Conservation (phyloP, 1,140 invertebrate genomes). For the Amyelois transitella region DNA sequence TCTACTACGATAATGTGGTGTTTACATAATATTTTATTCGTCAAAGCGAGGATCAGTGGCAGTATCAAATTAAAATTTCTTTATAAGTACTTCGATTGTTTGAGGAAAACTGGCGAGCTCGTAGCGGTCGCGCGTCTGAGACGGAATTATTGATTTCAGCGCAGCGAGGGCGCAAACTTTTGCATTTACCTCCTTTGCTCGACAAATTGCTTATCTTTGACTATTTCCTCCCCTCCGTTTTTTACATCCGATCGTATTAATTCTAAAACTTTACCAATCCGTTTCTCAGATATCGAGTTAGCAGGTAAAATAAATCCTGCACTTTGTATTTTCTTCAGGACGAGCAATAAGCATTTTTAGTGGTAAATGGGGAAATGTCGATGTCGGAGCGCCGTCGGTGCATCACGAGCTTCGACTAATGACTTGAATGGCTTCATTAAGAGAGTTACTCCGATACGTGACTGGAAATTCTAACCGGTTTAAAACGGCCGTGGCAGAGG, state of each 20-base stretch:
- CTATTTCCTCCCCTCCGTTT: conserved; percentile 12
- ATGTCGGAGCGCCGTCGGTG: neutral
- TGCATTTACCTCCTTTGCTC: conserved; percentile 41
- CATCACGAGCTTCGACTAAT: conserved; percentile 31
- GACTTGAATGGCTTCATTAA: conserved; percentile 55
- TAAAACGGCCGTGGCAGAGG: conserved; percentile 12
- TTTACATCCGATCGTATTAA: neutral
- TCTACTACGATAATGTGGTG: neutral
- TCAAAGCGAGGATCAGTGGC: too few species aligned
- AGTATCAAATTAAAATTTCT: neutral
- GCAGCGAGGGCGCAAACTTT: conserved; percentile 47
- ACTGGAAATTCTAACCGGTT: conserved; percentile 39
- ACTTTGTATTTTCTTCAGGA: neutral
- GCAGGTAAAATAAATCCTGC: neutral
- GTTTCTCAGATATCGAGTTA: neutral
- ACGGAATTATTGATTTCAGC: conserved; percentile 66
- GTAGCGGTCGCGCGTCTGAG: conserved; percentile 25
- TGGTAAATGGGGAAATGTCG: neutral
- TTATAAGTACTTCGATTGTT: neutral
- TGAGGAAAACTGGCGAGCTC: conserved; percentile 7
- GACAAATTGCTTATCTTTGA: conserved; percentile 40
- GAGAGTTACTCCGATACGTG: conserved; percentile 37
- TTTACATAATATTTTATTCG: too few species aligned
- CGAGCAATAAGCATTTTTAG: neutral
- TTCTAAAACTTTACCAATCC: neutral